Evolutionary conservation across 2,888 invertebrate genomes (phyloP), one percentile per base, ranked within the genome.

Genomic region (Cremastinae sp.): DNA sequence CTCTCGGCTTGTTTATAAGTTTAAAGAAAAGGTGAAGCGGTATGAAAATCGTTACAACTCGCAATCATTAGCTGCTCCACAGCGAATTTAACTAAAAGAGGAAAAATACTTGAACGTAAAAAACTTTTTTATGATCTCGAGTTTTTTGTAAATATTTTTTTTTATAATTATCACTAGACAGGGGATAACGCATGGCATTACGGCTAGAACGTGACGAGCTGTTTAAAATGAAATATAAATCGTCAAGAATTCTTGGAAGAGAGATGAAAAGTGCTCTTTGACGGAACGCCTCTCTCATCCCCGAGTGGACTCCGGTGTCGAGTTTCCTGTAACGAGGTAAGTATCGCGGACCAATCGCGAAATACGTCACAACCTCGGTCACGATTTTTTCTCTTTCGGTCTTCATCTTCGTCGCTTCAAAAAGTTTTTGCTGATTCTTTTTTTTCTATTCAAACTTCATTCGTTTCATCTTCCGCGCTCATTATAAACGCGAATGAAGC

Each of bases 151-250:
- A 12, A 18, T 45, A 43, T 37, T 37, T 18, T 41, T 41, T 2
- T 12, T 5, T 41, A 55, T 53, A 53, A 65, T 47, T 37, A 47
- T 59, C 49, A 59, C 10, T 41, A 51, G 49, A 59, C 49, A 16
- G 51, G 51, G 58, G 59, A 69, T 43, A 22, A 18, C 28, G 22
- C 51, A 22, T 59, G 35, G 45, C 45, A 45, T 56, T 47, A 66
- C 55, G 37, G 28, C 35, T 43, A 59, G n/a, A 22, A 35, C 43
- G 7, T 70, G 61, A 70, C 35, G 69, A 70, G 61, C 51, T 59
- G 43, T 51, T 28, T 51, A 14, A 43, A 53, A 70, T 70, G 58
- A 69, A 58, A 69, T 39, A 39, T 69, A 59, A 51, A 22, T 16
- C 59, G 28, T 47, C 10, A 35, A 45, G 37, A 56, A 47, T 12